phyloP scores from a whole-genome alignment of 2,797 vertebrate genomes.

The Sciurus vulgaris region DNA sequence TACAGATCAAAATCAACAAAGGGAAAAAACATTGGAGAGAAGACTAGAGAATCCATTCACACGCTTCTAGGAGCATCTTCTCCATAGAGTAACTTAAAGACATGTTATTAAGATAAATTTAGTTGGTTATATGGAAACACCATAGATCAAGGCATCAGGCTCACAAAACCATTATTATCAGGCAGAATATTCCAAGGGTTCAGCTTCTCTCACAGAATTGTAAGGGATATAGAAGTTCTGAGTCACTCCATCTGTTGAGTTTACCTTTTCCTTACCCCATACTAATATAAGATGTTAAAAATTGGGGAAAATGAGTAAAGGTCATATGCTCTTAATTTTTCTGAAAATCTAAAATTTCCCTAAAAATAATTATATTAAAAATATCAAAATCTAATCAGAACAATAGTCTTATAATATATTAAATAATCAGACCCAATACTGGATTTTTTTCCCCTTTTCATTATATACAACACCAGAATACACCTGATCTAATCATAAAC shows the following conservation, averaged over 20 bases:
- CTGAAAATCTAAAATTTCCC: background rate
- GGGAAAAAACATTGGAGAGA: background rate
- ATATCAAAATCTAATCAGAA: slow-evolving; percentile 69
- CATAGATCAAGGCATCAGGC: background rate
- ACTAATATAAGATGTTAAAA: background rate
- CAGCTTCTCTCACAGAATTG: background rate
- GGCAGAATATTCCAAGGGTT: background rate
- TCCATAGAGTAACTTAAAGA: background rate
- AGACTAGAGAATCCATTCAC: background rate
- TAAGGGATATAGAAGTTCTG: background rate
- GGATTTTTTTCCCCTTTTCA: no score
- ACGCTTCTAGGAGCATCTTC: background rate
- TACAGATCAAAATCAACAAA: background rate
- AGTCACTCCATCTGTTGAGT: background rate
- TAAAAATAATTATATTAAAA: background rate
- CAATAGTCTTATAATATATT: slow-evolving; percentile 57
- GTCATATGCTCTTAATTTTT: background rate
- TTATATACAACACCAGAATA: no score
- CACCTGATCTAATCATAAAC: no score
- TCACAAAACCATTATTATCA: background rate
- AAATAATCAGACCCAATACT: background rate
- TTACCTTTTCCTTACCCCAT: background rate
- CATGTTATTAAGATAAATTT: background rate
- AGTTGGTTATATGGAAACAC: background rate
- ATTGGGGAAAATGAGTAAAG: background rate